Base-by-base conservation (phyloP, 64 coral and sea anemone species). In the Anthopleura sola region DNA sequence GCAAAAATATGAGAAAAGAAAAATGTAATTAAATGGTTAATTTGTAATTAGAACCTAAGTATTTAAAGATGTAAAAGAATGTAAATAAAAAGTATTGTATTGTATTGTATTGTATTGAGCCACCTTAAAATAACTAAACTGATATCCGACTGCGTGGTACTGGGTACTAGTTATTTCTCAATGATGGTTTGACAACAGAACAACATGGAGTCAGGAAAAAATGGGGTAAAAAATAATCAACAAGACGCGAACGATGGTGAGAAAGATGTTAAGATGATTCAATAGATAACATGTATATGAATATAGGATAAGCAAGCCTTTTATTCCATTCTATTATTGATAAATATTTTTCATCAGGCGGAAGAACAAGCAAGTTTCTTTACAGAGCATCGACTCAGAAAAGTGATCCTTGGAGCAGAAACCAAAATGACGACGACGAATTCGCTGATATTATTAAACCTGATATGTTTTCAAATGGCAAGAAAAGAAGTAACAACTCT, bases 311-410 rank as follows among this genome's bases (percentile, higher is more conserved):
- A 85, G 55, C 32, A 44, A 75, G 54, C n/a, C 60, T 46, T 37
- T 23, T 24, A 66, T 34, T 71, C 6, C 13, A 5, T 71, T 4
- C 15, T 47, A 21, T 10, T 0, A 75, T 90, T 60, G 20, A 31
- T 40, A 29, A 40, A 87, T 38, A 80, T 81, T 78, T 34, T 51
- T 60, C 80, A 36, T 47, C 54, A 97, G 94, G 94, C 55, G 80
- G 69, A 66, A 76, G 87, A 78, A 87, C 90, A 64, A 97, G 74
- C 83, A 97, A 89, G 58, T 97, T 97, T 90, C 74, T 93, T 33
- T 97, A 97, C 87, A 84, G 64, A 12, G 84, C 82, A 58, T 93
- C 91, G 79, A 84, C 78, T 28, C 79, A 87, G 36, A 92, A 85
- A 68, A 71, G 37, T 74, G 78, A 81, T 85, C 94, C 87, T 1